Base-by-base conservation (phyloP, 64 coral and sea anemone genomes). In the Trachythela sp. region DNA sequence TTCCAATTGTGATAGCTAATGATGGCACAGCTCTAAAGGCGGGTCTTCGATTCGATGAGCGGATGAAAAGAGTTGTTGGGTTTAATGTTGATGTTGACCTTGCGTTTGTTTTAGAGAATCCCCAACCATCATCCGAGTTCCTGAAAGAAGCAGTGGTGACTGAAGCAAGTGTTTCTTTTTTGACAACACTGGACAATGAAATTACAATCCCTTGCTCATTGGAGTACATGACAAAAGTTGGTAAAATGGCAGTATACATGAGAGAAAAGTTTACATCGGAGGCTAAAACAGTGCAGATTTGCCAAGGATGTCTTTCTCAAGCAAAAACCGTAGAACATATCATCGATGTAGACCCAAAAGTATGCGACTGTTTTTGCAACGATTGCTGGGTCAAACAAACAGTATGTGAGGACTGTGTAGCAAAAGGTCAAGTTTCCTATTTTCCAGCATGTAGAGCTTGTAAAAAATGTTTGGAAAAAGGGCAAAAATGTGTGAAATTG, bases 41-140 rank as follows among this genome's bases (percentile, higher is more conserved):
- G 48, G 87, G 91, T 14, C 91, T 92, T 48, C 87, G 86, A 39
- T 92, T 92, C 48, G 91, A 92, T 22, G 80, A 90, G 48, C 89
- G 77, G 58, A 58, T 89, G 67, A 89, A 89, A 92, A 85, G 91
- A 70, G 80, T 92, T 92, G 91, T 92, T 41, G 86, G 87, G 51
- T 77, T 88, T 42, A 92, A 88, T 92, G 86, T 92, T 20, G 91
- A 92, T 71, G 76, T 92, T 20, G 91, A 92, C 80, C 91, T 92
- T 27, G 38, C 87, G 18, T 92, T 92, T 40, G 91, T 84, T 14
- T 43, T 39, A 85, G 14, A 89, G 30, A 85, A 88, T 39, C 86
- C 87, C 9, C 88, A 88, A 2, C 91, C 91, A 83, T 88, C 91
- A 34, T 68, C 86, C 8, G 87, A 92, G 60, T 92, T 88, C 64